Conservation (phyloP, 53 echinoderm and acorn worm species). For the Holothuria scabra region DNA sequence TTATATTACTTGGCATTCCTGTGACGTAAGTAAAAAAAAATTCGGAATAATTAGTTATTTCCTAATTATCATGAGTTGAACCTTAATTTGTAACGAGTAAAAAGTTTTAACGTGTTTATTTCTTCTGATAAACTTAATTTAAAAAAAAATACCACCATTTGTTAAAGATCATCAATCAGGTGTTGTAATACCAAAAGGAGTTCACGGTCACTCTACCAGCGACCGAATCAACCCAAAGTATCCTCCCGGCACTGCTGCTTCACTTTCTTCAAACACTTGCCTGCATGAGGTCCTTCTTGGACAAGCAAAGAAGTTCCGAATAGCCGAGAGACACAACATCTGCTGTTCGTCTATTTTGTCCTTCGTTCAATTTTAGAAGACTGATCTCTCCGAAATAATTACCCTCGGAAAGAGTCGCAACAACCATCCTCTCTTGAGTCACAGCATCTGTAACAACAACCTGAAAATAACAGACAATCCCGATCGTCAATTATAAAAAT, state of each 20-base stretch:
- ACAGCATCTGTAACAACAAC: constrained; percentile 88
- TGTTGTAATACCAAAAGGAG: not conserved
- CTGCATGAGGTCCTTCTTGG: constrained; percentile 98
- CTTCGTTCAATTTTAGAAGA: constrained; percentile 91
- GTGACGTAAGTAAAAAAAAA: too few species aligned
- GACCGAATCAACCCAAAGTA: too few species aligned
- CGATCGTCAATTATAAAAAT: constrained; percentile 17
- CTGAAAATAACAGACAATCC: constrained; percentile 53
- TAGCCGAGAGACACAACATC: constrained; percentile 94
- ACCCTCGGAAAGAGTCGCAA: constrained; percentile 92
- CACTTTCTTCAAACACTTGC: constrained; percentile 36
- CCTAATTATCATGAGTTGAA: too few species aligned
- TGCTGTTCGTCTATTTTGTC: constrained; percentile 88
- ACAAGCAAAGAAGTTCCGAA: constrained; percentile 91
- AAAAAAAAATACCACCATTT: not conserved
- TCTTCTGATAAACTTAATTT: too few species aligned
- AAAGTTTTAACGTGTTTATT: too few species aligned
- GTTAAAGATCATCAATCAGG: not conserved
- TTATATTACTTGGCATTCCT: too few species aligned
- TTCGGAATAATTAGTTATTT: too few species aligned
- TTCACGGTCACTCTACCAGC: not conserved
- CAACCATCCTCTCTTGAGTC: constrained; percentile 84
- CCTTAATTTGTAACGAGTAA: too few species aligned
- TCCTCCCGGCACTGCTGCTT: too few species aligned
- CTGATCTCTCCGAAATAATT: constrained; percentile 99